Evolutionary conservation across 2,113 vertebrate species (phyloP), one percentile per base, ranked within the genome.

Genomic region (Ictidomys tridecemlineatus): DNA sequence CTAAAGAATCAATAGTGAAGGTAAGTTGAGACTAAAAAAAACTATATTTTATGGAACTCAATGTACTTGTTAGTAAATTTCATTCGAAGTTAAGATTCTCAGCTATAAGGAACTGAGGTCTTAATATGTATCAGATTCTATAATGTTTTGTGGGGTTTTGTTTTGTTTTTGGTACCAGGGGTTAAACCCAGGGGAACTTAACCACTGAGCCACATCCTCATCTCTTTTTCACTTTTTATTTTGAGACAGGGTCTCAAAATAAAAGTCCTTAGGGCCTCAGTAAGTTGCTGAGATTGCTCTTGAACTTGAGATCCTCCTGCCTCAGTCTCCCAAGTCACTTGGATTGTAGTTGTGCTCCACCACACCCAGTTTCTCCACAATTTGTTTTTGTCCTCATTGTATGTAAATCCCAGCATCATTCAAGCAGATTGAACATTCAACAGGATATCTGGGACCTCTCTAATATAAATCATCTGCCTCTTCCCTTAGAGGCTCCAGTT

Each of bases 21-120:
- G 16, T 45, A 89, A 96, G 22, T 82, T 95, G 61, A 96, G n/a
- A 93, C 56, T 8, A 1, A 53, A 94, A 91, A 85, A 22, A 4
- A 58, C 20, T 84, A 69, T 11, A 9, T 74, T 74, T 65, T 80
- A 26, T 78, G 16, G 5, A 92, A 58, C 17, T 92, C 84, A 74
- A 39, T 95, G 8, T 53, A 77, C 10, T 65, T 89, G 5, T 67
- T 93, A 51, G 13, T 42, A n/a, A n/a, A 92, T 61, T 92, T 92
- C 42, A 87, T 10, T 96, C 65, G 76, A 90, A 87, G 34, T 42
- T 86, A 63, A 92, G 63, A 83, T 5, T 28, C 37, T 77, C 2
- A 14, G 1, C 5, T 42, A 74, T 58, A 63, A 96, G 48, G 16
- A 78, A 61, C 32, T 63, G 8, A n/a, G 18, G 6, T 58, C 17